A percentile compares a stretch with the other conserved stretches of the same genome.
Conservation (phyloP, 2,797 vertebrate species). For the Champsocephalus esox region DNA sequence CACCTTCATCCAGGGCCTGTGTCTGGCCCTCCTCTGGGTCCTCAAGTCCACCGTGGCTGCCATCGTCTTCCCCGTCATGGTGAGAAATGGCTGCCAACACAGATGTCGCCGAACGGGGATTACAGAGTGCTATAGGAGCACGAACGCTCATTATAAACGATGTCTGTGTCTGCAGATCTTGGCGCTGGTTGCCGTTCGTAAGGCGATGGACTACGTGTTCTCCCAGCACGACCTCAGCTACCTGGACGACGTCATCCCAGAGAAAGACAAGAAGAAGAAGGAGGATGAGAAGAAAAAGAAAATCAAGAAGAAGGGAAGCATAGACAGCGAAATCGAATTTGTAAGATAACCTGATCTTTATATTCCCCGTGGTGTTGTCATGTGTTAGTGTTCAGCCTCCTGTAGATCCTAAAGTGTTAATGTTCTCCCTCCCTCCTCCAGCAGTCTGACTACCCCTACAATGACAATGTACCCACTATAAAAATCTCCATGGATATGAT, state of each 20-base stretch:
- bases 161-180: conserved; percentile 87
- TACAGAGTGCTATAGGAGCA: rapidly evolving
- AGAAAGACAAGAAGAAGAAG: conserved; percentile 99
- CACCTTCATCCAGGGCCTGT: conserved; percentile 95
- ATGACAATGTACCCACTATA: conserved; percentile 97
- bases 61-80: conserved; percentile 98
- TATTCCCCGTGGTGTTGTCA: background rate
- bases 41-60: conserved; percentile 98
- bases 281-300: conserved; percentile 99
- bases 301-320: conserved; percentile 92
- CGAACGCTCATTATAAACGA: background rate
- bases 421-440: conserved; percentile 84
- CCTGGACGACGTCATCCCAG: conserved; percentile 98
- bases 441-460: conserved; percentile 96
- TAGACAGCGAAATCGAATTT: conserved; percentile 95
- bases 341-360: conserved; percentile 81
- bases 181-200: conserved; percentile 95
- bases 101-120: background rate
- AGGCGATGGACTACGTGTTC: conserved; percentile 98
- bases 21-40: conserved; percentile 95
- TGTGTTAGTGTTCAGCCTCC: conserved; percentile 29
- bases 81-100: conserved; percentile 66
- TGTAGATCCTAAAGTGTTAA: conserved; percentile 55
- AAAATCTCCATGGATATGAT: conserved; percentile 99
- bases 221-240: conserved; percentile 98